Conservation (phyloP, 2,797 vertebrate species). For the Otolemur crassicaudatus region DNA sequence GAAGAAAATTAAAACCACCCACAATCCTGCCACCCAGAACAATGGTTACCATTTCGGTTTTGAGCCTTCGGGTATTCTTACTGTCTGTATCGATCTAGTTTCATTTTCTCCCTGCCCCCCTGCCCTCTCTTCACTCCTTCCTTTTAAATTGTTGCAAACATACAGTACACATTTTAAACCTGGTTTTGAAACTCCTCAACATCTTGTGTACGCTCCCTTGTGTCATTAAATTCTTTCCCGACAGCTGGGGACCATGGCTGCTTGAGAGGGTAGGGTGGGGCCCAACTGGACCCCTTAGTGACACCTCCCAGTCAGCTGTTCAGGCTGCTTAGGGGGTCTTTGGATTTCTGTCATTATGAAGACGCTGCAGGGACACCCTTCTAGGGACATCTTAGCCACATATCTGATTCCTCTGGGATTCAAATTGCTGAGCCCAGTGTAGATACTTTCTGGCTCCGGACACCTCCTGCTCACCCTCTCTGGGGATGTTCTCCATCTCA, state of each 20-base stretch:
- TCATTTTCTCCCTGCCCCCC: no score
- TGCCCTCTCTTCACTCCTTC: not conserved
- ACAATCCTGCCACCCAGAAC: conserved; percentile 75
- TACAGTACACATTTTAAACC: not conserved
- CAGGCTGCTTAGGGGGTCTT: not conserved
- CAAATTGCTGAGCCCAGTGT: not conserved
- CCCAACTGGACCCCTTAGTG: not conserved
- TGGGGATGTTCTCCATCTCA: not conserved
- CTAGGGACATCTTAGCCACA: rapidly evolving
- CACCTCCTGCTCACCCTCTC: not conserved
- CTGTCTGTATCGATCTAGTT: not conserved
- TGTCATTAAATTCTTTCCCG: not conserved
- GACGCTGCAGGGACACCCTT: not conserved
- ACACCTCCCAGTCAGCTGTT: not conserved
- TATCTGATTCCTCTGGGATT: not conserved
- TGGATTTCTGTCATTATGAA: not conserved
- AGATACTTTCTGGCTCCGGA: not conserved
- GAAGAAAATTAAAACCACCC: conserved; percentile 80
- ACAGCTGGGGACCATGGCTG: rapidly evolving
- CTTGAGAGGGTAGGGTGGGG: not conserved
- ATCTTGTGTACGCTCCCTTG: not conserved
- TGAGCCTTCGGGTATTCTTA: not conserved
- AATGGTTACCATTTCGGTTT: not conserved
- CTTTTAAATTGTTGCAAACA: not conserved
- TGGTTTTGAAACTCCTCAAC: not conserved